Conservation (phyloP, 2,888 invertebrate genomes). For the Standfussiana lucernea region DNA sequence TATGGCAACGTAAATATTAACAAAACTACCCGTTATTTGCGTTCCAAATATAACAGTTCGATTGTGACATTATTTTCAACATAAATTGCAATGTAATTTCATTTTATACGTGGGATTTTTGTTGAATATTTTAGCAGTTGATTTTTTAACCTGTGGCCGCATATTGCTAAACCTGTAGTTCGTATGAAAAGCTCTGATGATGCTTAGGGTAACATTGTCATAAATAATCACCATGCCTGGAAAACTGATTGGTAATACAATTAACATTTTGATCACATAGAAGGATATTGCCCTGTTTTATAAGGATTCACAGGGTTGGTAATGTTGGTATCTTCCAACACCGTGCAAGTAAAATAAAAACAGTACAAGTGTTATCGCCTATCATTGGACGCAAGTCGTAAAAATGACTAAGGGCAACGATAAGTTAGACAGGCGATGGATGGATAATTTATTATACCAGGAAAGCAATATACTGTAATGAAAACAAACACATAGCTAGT, state of each 20-base stretch:
- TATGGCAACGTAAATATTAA: constrained; percentile 43
- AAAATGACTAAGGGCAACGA: constrained; percentile 38
- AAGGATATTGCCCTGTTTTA: background rate
- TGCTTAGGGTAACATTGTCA: background rate
- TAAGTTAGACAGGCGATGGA: constrained; percentile 40
- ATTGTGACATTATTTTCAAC: constrained; percentile 40
- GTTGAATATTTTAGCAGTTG: constrained; percentile 32
- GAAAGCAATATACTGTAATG: constrained; percentile 22
- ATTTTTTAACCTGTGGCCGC: background rate
- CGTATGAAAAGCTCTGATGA: constrained; percentile 7
- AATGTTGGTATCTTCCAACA: background rate
- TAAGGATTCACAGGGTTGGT: background rate
- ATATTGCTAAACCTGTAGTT: background rate
- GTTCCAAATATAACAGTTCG: constrained; percentile 32
- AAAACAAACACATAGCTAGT: constrained; percentile 21
- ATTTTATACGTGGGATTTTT: constrained; percentile 13
- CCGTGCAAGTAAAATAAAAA: constrained; percentile 39
- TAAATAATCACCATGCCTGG: background rate
- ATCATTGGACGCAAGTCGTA: constrained; percentile 42
- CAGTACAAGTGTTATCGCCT: constrained; percentile 36
- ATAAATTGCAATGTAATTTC: constrained; percentile 20
- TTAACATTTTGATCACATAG: background rate
- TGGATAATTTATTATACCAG: constrained; percentile 38
- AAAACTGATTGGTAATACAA: background rate
- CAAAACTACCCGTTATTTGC: constrained; percentile 37